Evolutionary conservation across 2,888 invertebrate species (phyloP).

Genomic region (Prenolepis imparis): DNA sequence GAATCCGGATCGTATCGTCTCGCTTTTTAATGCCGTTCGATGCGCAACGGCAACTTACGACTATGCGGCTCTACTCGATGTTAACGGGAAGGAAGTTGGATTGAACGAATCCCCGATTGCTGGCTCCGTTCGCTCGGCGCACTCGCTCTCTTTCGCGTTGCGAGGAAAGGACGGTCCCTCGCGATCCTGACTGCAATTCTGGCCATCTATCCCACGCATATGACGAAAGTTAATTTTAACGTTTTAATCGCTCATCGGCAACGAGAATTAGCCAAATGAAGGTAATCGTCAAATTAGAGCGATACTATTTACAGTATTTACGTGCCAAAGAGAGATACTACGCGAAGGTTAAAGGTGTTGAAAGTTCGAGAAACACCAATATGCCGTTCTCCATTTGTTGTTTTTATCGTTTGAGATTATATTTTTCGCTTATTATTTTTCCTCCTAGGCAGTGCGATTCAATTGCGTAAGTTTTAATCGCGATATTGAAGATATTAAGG

Average conservation of each 20-base stretch:
- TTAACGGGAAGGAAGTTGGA: background rate
- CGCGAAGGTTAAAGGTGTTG: conserved; percentile 64
- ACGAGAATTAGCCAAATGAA: conserved; percentile 74
- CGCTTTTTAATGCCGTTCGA: conserved; percentile 3
- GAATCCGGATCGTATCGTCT: conserved; percentile 10
- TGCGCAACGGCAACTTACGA: background rate
- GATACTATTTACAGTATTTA: background rate
- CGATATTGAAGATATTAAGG: background rate
- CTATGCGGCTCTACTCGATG: background rate
- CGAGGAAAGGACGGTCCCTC: conserved; percentile 31
- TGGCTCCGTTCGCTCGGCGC: conserved; percentile 58
- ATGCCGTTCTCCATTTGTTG: conserved; percentile 78
- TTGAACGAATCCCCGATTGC: conserved; percentile 51
- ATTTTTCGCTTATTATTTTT: conserved; percentile 20
- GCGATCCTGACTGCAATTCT: conserved; percentile 60
- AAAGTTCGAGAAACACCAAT: conserved; percentile 62
- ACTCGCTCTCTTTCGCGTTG: conserved; percentile 63
- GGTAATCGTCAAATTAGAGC: conserved; percentile 63
- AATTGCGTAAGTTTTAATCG: background rate
- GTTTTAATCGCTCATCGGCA: conserved; percentile 59
- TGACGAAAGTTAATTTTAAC: conserved; percentile 68
- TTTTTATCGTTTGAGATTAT: conserved; percentile 61
- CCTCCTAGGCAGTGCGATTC: background rate
- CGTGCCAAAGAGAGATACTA: conserved; percentile 30
- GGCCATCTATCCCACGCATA: conserved; percentile 69